Base-by-base conservation (phyloP, 2,888 invertebrate species). In the Trissonchulus sp. region DNA sequence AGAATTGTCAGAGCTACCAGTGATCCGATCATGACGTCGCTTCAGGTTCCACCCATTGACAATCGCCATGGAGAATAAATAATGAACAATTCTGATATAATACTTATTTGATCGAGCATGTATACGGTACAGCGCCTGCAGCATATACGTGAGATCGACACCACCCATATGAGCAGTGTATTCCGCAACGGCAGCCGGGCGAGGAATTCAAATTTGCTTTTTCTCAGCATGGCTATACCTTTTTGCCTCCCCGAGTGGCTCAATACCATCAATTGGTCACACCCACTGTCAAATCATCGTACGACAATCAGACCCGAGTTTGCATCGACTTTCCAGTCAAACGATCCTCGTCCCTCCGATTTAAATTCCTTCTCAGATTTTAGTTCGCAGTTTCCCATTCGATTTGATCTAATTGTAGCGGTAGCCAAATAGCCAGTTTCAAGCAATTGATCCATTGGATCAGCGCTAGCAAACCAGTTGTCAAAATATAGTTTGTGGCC, bases 91-190 rank as follows among this genome's bases (percentile, higher is more conserved):
- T n/a, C 71, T 8, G 8, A 36, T 69, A n/a, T 69, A 69, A 2
- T 15, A 33, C 34, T 36, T 69, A n/a, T n/a, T 2, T 15, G 33
- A 33, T 69, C n/a, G 2, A 35, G 23, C 33, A 3, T 69, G 35
- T 15, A 69, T 8, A n/a, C 71, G n/a, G n/a, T 69, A 69, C 71
- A 69, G n/a, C 23, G 71, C 71, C 33, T 23, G 23, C 33, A 69
- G n/a, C 71, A 69, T 69, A 34, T 69, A 30, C 8, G n/a, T 8
- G 15, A 69, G 34, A 36, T 69, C 71, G 23, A 48, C 48, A 48
- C 48, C 48, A 48, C 48, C 48, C 48, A 48, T 48, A 48, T 23
- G 23, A 8, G 2, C 15, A 34, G 23, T 69, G 37, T 69, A 69
- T 8, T 15, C 28, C 2, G 3, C 3, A 8, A 69, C 37, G 34